Evolutionary conservation across 2,888 invertebrate genomes (phyloP).

Genomic region (Synergus umbraculus): DNA sequence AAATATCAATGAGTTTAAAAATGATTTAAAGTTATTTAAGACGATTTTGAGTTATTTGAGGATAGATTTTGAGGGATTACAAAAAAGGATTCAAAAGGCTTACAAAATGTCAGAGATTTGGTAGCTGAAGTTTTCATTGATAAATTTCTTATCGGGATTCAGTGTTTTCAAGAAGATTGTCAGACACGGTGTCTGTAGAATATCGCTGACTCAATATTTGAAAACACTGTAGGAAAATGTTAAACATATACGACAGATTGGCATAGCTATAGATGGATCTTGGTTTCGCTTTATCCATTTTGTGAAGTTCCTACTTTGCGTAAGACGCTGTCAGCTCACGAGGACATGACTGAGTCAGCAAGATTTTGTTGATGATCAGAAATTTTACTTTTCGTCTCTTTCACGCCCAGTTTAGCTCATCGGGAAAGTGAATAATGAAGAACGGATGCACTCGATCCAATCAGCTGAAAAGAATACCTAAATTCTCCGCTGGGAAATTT

Average conservation of each 20-base stretch:
- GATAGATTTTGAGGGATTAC: too few relatives aligned
- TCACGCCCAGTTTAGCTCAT: not conserved
- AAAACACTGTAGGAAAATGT: slow-evolving; percentile 1
- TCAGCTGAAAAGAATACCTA: not conserved
- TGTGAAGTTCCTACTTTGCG: slow-evolving; percentile 29
- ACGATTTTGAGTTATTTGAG: too few relatives aligned
- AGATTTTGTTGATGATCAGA: slow-evolving; percentile 1
- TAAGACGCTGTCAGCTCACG: slow-evolving; percentile 24
- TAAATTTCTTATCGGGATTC: not conserved
- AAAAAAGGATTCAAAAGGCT: not conserved
- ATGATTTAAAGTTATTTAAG: too few relatives aligned
- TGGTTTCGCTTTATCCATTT: slow-evolving; percentile 29
- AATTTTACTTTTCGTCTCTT: not conserved
- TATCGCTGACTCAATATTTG: slow-evolving; percentile 12
- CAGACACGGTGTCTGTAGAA: not conserved
- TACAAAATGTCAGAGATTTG: not conserved
- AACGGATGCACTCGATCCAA: not conserved
- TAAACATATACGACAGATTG: not conserved
- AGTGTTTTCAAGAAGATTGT: not conserved
- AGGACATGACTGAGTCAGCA: slow-evolving; percentile 27
- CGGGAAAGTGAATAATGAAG: slow-evolving; percentile 13
- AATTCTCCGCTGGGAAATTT: too few relatives aligned
- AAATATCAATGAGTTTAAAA: too few relatives aligned
- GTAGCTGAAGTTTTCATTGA: not conserved
- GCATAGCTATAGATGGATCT: not conserved